Evolutionary conservation across 2,797 vertebrate species (phyloP).

Genomic region (Champsocephalus gunnari): DNA sequence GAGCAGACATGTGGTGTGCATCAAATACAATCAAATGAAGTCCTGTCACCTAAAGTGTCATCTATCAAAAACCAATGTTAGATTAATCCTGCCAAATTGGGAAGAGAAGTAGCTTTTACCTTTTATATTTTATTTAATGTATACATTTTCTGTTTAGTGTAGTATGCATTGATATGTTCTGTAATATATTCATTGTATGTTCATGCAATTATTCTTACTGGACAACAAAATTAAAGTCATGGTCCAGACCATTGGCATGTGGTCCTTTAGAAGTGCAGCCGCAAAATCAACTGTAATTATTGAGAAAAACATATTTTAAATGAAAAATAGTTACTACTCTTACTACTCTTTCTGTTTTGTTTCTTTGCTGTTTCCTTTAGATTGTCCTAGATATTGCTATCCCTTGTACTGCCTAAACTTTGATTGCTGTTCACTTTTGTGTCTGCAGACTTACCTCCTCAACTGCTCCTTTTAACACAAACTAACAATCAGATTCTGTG

Average conservation of each 20-base stretch:
- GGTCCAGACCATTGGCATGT: background rate
- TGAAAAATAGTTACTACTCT: too few relatives aligned
- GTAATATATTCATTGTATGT: background rate
- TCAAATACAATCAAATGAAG: conserved; percentile 63
- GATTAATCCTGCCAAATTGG: conserved; percentile 24
- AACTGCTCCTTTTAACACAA: too few relatives aligned
- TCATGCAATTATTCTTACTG: background rate
- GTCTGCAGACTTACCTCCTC: too few relatives aligned
- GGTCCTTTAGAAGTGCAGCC: too few relatives aligned
- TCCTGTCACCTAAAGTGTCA: conserved; percentile 51
- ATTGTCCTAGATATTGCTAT: too few relatives aligned
- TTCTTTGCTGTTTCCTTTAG: too few relatives aligned
- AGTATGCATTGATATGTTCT: background rate
- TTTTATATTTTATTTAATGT: background rate
- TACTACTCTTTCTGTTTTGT: too few relatives aligned
- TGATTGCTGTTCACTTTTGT: too few relatives aligned
- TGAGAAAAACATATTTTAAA: too few relatives aligned
- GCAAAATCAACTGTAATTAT: too few relatives aligned
- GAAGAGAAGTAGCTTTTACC: conserved; percentile 7
- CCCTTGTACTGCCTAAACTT: too few relatives aligned
- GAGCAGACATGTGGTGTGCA: conserved; percentile 16
- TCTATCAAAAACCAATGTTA: conserved; percentile 36
- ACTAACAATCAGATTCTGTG: too few relatives aligned
- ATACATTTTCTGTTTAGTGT: background rate
- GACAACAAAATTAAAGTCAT: background rate